Evolutionary conservation across 2,888 invertebrate species (phyloP).

Genomic region (Bimastos eiseni): DNA sequence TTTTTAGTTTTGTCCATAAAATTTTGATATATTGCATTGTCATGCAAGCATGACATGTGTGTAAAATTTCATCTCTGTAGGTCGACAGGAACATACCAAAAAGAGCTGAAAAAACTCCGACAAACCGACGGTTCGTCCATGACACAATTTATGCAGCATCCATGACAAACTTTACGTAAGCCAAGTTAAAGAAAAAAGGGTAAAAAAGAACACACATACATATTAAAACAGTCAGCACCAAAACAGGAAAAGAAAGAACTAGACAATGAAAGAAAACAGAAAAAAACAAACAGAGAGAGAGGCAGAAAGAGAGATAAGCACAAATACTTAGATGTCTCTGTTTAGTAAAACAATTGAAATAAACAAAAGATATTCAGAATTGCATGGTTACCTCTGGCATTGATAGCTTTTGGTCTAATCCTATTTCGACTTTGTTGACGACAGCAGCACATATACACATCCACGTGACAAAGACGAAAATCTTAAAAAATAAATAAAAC

Average conservation of each 20-base stretch:
- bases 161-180: too few species aligned
- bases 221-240: not conserved
- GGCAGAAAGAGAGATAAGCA: not conserved
- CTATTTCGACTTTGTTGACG: slow-evolving; percentile 87
- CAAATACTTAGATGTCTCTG: not conserved
- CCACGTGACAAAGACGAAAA: slow-evolving; percentile 89
- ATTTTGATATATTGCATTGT: too few species aligned
- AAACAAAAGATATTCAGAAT: not conserved
- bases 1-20: too few species aligned
- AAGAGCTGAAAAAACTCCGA: too few species aligned
- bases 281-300: not conserved
- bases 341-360: not conserved
- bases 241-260: too few species aligned
- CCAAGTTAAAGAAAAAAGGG: too few species aligned
- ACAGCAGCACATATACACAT: slow-evolving; percentile 84
- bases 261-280: too few species aligned
- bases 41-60: too few species aligned
- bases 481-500: slow-evolving; percentile 50
- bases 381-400: slow-evolving; percentile 82
- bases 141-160: too few species aligned
- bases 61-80: too few species aligned
- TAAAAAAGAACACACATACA: not conserved
- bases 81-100: too few species aligned
- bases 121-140: too few species aligned
- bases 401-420: slow-evolving; percentile 91